Conservation (phyloP, 2,888 invertebrate genomes). For the Eudemis profundana region DNA sequence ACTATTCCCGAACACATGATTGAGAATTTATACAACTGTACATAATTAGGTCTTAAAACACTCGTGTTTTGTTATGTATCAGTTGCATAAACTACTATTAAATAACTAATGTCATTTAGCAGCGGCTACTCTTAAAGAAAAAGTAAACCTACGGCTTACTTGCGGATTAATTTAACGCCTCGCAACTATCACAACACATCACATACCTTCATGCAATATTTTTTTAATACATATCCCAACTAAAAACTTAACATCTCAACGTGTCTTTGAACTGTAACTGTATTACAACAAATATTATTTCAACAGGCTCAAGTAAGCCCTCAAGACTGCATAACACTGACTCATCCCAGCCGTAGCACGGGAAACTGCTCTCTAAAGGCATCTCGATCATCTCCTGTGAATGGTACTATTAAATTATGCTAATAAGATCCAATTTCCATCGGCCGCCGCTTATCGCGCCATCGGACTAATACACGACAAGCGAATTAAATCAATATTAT, state of each 20-base stretch:
- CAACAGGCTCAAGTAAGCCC: conserved; percentile 34
- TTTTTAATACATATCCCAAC: too few relatives aligned
- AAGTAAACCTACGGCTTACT: too few relatives aligned
- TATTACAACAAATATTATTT: conserved; percentile 38
- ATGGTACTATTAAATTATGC: conserved; percentile 58
- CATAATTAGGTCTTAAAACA: too few relatives aligned
- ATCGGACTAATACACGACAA: conserved; percentile 55
- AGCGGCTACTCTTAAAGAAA: too few relatives aligned
- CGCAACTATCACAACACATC: too few relatives aligned
- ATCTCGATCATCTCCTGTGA: conserved; percentile 49
- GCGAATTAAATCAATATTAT: conserved; percentile 60
- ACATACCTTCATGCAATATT: too few relatives aligned
- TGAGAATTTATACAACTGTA: too few relatives aligned
- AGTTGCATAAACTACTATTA: too few relatives aligned
- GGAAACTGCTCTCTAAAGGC: conserved; percentile 46
- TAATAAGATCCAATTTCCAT: conserved; percentile 57
- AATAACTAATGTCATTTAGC: too few relatives aligned
- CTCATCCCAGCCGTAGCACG: conserved; percentile 34
- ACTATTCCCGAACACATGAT: too few relatives aligned
- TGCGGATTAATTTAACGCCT: too few relatives aligned
- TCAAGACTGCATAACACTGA: conserved; percentile 17
- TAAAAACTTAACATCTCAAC: conserved; percentile 5
- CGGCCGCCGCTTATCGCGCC: conserved; percentile 52
- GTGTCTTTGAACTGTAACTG: conserved; percentile 23
- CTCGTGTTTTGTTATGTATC: too few relatives aligned